Conservation (phyloP, 2,797 vertebrate species). For the Anabas testudineus region DNA sequence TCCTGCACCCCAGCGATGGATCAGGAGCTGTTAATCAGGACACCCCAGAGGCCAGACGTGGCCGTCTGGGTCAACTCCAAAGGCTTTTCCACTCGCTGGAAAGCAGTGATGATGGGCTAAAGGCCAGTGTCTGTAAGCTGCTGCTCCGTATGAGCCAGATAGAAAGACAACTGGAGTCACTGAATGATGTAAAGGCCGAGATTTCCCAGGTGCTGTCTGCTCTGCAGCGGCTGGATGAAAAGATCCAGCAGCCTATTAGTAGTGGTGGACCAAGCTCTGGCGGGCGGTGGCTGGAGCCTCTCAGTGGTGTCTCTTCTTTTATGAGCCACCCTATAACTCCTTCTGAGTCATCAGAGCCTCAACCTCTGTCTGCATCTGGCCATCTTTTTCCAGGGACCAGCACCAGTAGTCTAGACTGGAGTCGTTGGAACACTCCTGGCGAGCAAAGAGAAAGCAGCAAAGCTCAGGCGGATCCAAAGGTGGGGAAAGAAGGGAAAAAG, state of each 20-base stretch:
- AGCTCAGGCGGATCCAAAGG: slow-evolving; percentile 59
- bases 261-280: slow-evolving; percentile 48
- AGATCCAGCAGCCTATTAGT: slow-evolving; percentile 88
- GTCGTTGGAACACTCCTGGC: slow-evolving; percentile 78
- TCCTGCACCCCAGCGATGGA: slow-evolving; percentile 89
- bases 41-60: slow-evolving; percentile 79
- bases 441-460: slow-evolving; percentile 68
- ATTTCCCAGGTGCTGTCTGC: slow-evolving; percentile 95
- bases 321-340: slow-evolving; percentile 82
- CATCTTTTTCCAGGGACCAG: slow-evolving; percentile 76
- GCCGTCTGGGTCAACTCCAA: slow-evolving; percentile 85
- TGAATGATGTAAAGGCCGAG: slow-evolving; percentile 94
- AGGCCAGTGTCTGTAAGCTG: slow-evolving; percentile 93
- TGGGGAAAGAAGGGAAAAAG: slow-evolving; percentile 86
- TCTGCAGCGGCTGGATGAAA: slow-evolving; percentile 92
- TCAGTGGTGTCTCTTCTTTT: slow-evolving; percentile 80
- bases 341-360: slow-evolving; percentile 80
- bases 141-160: slow-evolving; percentile 95
- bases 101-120: slow-evolving; percentile 92
- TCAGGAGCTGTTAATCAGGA: slow-evolving; percentile 87
- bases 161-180: slow-evolving; percentile 94
- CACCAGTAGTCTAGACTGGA: slow-evolving; percentile 89
- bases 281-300: slow-evolving; percentile 81
- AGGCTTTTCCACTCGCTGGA: slow-evolving; percentile 86
- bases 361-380: slow-evolving; percentile 78